Percentiles rank a stretch among this genome's conserved stretches.
phyloP scores from a whole-genome alignment of 2,888 invertebrate species.

The Cryptops parisi region DNA sequence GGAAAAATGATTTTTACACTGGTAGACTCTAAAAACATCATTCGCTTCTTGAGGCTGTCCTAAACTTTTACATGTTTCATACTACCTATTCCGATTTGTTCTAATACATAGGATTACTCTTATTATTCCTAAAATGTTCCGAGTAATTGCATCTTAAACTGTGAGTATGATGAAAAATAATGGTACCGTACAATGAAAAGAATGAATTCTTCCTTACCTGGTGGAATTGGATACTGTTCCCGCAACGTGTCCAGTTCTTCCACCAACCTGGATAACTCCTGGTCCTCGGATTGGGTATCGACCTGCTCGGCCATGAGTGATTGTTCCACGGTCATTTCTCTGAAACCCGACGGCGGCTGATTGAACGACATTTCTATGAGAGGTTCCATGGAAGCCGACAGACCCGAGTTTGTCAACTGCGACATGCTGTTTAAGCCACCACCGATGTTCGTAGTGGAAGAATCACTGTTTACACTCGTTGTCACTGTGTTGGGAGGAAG shows the following conservation, averaged over 20 bases:
- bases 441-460: background rate
- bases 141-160: too few species aligned
- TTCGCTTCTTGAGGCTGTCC: too few species aligned
- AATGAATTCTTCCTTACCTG: too few species aligned
- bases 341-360: background rate
- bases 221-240: too few species aligned
- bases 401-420: background rate
- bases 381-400: background rate
- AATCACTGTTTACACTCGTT: background rate
- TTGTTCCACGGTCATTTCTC: background rate
- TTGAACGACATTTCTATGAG: background rate
- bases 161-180: too few species aligned
- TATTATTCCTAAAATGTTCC: background rate
- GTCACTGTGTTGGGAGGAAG: background rate
- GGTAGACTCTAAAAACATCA: too few species aligned
- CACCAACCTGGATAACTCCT: slow-evolving; percentile 60
- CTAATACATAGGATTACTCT: background rate
- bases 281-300: slow-evolving; percentile 22
- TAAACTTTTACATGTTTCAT: too few species aligned
- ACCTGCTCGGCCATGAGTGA: slow-evolving; percentile 12
- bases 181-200: too few species aligned
- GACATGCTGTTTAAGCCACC: background rate
- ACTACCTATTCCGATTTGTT: too few species aligned
- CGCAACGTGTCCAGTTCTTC: slow-evolving; percentile 47
- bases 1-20: too few species aligned